Evolutionary conservation across 2,888 invertebrate genomes (phyloP), one percentile per base, ranked within the genome.

Genomic region (Dione vanillae): DNA sequence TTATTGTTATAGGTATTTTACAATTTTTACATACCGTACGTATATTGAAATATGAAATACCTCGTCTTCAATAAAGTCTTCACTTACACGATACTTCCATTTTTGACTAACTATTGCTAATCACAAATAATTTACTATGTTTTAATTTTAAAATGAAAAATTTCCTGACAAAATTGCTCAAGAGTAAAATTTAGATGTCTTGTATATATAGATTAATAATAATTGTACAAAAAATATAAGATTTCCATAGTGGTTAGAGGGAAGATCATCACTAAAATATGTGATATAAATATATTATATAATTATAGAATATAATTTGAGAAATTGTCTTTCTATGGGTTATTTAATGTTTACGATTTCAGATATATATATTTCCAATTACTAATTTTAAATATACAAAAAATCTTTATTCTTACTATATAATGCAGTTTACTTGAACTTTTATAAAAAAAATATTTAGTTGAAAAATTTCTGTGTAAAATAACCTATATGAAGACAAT

Each of bases 201-300:
- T 71, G 59, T 69, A 62, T 66, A 66, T 65, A 69, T 71, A 69
- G 49, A 20, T 14, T 41, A 58, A 51, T 58, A 52, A 56, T 45
- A 64, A 37, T 58, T 58, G 20, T 67, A 41, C 61, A 45, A 61
- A 37, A n/a, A 61, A 27, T 10, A 45, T 61, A 59, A 43, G 69
- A 51, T 61, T 72, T 69, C 65, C 45, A 62, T 19, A 47, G 19
- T 27, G 66, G 45, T 66, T 16, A 35, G 52, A 35, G 54, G 61
- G 45, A 64, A 19, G 12, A 58, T 37, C n/a, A 70, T 66, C 71
- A 71, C 59, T 40, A 47, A 65, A 52, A 45, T 41, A 72, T 66
- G 66, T 72, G 69, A 72, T 72, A 67, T 69, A 72, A 52, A 51
- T 69, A 27, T 69, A 62, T 54, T 49, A 47, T 69, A 52, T 14